Base-by-base conservation (phyloP, 1,140 invertebrate species). In the Cepaea nemoralis region DNA sequence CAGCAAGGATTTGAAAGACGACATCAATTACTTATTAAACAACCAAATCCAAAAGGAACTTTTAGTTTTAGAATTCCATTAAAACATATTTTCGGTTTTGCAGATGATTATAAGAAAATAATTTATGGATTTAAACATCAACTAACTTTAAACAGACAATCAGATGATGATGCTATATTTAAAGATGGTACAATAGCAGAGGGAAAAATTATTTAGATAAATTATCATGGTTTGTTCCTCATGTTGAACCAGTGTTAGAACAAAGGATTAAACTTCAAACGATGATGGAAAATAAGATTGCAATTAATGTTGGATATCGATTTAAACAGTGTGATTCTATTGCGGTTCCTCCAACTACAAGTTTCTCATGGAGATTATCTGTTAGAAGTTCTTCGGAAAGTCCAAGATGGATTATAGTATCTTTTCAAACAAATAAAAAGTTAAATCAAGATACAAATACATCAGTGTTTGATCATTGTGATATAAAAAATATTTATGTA, bases 51-150 rank as follows among this genome's bases (percentile, higher is more conserved):
- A 31, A 63, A 63, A 31, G 59, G 59, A 63, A 6, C 59, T 6
- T 63, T 63, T 19, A 63, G 59, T 31, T 31, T 63, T 31, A 31
- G 16, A 63, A 16, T 63, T 63, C 59, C 59, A 2, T 63, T 63
- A 63, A 63, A 63, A 63, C 59, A 63, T 63, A 63, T 63, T 31
- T 63, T 63, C 33, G 59, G 59, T n/a, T n/a, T n/a, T n/a, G n/a
- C n/a, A n/a, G n/a, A n/a, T 63, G 59, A 63, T 31, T 31, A 63
- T 31, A 3, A 22, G 2, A 63, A 63, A 63, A 19, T 63, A 31
- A 31, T 63, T 63, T 63, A 63, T 31, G 59, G 59, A 6, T 63
- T 63, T 63, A 22, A 63, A 63, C 59, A 63, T 31, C 50, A 63
- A 63, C 59, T 63, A 31, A 31, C 59, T 31, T 31, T 63, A 31